Percentiles rank a stretch among this genome's conserved stretches.
Conservation (phyloP, 2,113 vertebrate species). For the Macaca mulatta region DNA sequence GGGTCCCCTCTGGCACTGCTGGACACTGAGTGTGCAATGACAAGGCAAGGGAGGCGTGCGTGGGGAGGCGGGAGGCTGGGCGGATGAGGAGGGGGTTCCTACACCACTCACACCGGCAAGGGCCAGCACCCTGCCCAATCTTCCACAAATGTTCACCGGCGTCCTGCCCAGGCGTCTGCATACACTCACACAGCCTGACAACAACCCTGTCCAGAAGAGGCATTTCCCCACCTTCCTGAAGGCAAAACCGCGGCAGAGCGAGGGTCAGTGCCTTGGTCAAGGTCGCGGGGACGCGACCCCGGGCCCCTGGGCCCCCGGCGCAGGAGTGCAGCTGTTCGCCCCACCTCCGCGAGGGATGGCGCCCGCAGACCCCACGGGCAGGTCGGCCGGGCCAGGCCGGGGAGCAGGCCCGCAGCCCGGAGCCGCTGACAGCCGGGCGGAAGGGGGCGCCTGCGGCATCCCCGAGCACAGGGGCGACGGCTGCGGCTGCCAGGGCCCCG, state of each 20-base stretch:
- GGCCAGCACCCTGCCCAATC: background rate
- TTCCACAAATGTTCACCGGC: background rate
- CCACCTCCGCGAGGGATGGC: background rate
- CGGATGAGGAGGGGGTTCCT: background rate
- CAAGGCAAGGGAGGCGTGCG: background rate
- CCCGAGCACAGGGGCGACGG: background rate
- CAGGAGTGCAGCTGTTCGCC: background rate
- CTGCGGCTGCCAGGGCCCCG: background rate
- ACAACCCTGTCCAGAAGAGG: background rate
- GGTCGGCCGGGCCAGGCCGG: background rate
- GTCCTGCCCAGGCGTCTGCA: background rate
- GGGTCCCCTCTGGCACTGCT: background rate
- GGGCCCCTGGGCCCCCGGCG: background rate
- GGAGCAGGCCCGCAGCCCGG: background rate
- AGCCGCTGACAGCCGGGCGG: background rate
- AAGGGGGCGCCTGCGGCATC: background rate
- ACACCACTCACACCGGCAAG: background rate
- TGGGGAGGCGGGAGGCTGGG: background rate
- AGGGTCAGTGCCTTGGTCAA: background rate
- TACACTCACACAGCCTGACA: background rate
- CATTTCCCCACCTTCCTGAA: background rate
- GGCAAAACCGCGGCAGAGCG: background rate
- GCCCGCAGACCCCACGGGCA: background rate
- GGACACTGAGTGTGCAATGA: conserved; percentile 13
- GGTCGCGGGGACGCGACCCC: background rate